Base-by-base conservation (phyloP, 2,797 vertebrate species). In the Sebastiscus tertius region DNA sequence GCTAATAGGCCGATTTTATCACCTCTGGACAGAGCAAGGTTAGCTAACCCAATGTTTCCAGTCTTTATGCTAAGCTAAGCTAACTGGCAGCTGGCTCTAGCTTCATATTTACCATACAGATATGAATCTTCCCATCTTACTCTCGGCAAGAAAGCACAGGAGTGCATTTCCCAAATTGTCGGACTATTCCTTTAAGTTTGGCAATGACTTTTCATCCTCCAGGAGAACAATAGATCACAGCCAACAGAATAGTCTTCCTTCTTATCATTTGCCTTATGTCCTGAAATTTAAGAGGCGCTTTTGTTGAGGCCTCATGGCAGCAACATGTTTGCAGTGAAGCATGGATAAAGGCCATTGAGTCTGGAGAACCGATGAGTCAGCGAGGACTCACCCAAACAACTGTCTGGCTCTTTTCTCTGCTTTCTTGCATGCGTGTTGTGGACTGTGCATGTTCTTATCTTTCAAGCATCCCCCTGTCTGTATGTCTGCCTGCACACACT, bases 291-390 rank as follows among this genome's bases (percentile, higher is more conserved):
- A 75, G 22, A 61, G 22, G 34, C 56, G 16, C 63, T 64, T 33
- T 33, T 62, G n/a, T 64, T 12, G 34, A 39, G 49, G 6, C 16
- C 8, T 58, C 46, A 54, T 22, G 52, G 59, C 60, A 59, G 22
- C 60, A 70, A 61, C 54, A 70, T 61, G 62, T 74, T 77, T 74
- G 64, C 59, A 42, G 54, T 61, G 46, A 29, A 46, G 65, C 13
- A 34, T 46, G 46, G n/a, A 56, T n/a, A 8, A 59, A 77, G 59
- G 68, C 20, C 49, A 26, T 1, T 20, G 76, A 46, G 70, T 77
- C 39, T 84, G 26, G 20, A 42, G 67, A 63, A 26, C 26, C 22
- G 31, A 86, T 82, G 78, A 88, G 80, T 78, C 79, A 85, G 70
- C 64, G 34, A 27, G 31, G 55, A 20, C 24, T 52, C 9, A 55